Evolutionary conservation across 2,888 invertebrate species (phyloP), one percentile per base, ranked within the genome.

Genomic region (Caenorhabditis sulstoni): DNA sequence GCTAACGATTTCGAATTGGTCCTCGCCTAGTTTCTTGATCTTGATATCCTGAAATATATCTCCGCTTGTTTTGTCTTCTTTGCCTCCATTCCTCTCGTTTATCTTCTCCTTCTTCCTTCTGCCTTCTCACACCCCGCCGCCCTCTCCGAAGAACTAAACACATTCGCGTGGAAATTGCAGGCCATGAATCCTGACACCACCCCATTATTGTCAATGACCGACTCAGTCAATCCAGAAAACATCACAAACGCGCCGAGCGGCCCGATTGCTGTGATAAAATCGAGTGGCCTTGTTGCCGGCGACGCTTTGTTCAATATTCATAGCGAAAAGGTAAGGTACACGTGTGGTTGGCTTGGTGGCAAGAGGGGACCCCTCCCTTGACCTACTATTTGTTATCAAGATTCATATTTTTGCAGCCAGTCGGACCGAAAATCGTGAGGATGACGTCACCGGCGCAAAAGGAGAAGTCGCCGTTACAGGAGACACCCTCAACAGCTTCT

Each of bases 1-100:
- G 58, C 76, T 76, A 12, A 76, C 57, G 41, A 76, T 70, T 35
- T 68, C 70, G 29, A 70, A 76, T 37, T 64, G 37, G 22, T 64
- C 70, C 11, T 62, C 55, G 12, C 35, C 65, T 0, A 76, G n/a
- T 45, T 62, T 68, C 41, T 65, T 68, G 52, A 76, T 76, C 44
- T 76, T 76, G 20, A 76, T 68, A 47, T 76, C 58, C 76, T 76
- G 58, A 57, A 76, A 57, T 23, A 16, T 14, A 39, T 18, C 1
- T 22, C 29, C 29, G 29, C 12, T 20, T 16, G 18, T 14, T 50
- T 20, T 50, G 50, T 50, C 20, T 18, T 20, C 12, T 50, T 22
- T 16, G n/a, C 44, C 3, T 44, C 16, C 3, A 3, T 16, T 3
- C 44, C 44, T n/a, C 44, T 12, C 44, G 14, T n/a, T 44, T 44